Evolutionary conservation across 1,140 invertebrate species (phyloP).

Genomic region (Drosophila jambulina): DNA sequence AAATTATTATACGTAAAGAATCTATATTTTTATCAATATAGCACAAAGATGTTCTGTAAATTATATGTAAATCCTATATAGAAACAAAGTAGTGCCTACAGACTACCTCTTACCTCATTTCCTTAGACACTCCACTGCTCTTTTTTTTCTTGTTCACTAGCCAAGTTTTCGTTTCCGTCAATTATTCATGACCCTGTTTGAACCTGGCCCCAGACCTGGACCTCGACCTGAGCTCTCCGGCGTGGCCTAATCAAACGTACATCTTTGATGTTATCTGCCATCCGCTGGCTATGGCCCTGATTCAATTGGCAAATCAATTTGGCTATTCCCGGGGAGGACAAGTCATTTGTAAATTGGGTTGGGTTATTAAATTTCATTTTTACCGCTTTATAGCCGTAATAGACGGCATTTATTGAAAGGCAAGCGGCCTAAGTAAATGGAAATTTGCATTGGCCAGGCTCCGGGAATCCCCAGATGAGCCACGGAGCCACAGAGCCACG

Average conservation of each 20-base stretch:
- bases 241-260: conserved; percentile 18
- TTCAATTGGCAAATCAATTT: conserved; percentile 40
- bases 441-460: conserved; percentile 63
- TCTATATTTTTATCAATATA: not conserved
- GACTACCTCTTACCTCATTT: not conserved
- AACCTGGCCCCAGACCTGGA: not conserved
- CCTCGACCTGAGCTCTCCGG: not conserved
- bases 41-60: not conserved
- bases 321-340: conserved; percentile 34
- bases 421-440: conserved; percentile 64
- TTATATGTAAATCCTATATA: not conserved
- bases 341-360: conserved; percentile 70
- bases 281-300: conserved; percentile 15
- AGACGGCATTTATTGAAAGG: conserved; percentile 74
- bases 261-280: conserved; percentile 44
- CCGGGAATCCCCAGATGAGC: conserved; percentile 1
- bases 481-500: conserved; percentile 1
- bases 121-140: not conserved
- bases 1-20: too few species aligned
- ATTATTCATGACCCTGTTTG: conserved; percentile 18
- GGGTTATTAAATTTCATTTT: conserved; percentile 69
- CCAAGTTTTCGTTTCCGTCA: conserved; percentile 7
- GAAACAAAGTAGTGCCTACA: not conserved
- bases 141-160: not conserved
- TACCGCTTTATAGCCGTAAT: conserved; percentile 70